Evolutionary conservation across 2,888 invertebrate genomes (phyloP).

Genomic region (Netelia virgata): DNA sequence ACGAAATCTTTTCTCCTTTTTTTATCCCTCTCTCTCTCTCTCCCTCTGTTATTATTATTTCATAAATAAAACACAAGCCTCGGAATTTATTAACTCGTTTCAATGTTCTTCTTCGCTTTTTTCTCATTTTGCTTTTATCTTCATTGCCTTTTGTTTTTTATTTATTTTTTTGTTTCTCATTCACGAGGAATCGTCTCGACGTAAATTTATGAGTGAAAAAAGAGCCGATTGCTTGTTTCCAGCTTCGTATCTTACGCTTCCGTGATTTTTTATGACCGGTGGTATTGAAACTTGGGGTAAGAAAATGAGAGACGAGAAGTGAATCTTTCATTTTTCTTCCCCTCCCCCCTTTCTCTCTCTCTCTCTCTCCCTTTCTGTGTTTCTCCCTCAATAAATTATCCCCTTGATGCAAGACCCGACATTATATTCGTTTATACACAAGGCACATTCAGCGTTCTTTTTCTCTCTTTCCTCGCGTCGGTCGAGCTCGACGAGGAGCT

Average conservation of each 20-base stretch:
- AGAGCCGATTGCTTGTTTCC: neutral
- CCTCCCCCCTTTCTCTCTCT: neutral
- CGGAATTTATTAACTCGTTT: constrained; percentile 19
- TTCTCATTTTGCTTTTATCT: neutral
- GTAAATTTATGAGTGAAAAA: neutral
- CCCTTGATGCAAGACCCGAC: constrained; percentile 46
- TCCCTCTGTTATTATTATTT: constrained; percentile 3
- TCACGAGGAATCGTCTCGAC: neutral
- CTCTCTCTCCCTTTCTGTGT: neutral
- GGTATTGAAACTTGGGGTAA: neutral
- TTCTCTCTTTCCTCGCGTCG: constrained; percentile 27
- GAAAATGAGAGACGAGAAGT: constrained; percentile 21
- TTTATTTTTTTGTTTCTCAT: neutral
- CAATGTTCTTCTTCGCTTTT: neutral
- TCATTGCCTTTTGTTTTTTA: neutral
- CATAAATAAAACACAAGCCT: constrained; percentile 5
- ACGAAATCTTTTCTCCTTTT: constrained; percentile 9
- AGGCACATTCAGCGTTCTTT: constrained; percentile 41
- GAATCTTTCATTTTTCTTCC: constrained; percentile 1
- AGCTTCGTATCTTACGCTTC: constrained; percentile 16
- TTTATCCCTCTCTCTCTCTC: neutral
- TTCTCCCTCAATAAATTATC: constrained; percentile 52
- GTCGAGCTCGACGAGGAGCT: constrained; percentile 25
- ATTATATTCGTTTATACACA: constrained; percentile 60
- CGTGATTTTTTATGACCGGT: neutral